A percentile compares a stretch with the other conserved stretches of the same genome.
These are phyloP conservation scores for Montipora cactus DNA, from an alignment of 64 coral and sea anemone genomes.

Conservation along the genomic window DNA sequence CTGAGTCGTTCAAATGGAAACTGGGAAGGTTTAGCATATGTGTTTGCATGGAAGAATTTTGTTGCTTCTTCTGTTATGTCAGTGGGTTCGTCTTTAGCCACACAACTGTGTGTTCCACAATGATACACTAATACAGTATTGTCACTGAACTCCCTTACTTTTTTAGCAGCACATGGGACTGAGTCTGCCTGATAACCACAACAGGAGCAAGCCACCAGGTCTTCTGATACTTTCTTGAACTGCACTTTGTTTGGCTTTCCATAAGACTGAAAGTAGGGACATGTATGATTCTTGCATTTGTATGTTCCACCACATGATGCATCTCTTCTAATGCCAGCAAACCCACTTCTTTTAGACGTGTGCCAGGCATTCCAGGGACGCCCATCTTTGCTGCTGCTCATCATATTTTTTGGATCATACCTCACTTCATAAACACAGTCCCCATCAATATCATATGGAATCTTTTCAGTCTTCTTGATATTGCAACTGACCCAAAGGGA, in stretches of 20 bases:
- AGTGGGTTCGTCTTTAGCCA: background rate
- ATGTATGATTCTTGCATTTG: slow-evolving; percentile 32
- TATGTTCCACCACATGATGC: slow-evolving; percentile 56
- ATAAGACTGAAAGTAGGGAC: slow-evolving; percentile 53
- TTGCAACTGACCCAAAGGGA: background rate
- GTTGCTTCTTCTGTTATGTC: no score
- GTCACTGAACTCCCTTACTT: slow-evolving; percentile 61
- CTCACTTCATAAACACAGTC: slow-evolving; percentile 29
- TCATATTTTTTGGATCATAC: slow-evolving; percentile 13
- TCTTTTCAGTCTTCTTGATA: slow-evolving; percentile 1
- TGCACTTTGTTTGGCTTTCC: slow-evolving; percentile 45
- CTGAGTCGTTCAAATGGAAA: background rate
- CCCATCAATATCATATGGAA: slow-evolving; percentile 66
- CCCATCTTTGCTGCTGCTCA: slow-evolving; percentile 64
- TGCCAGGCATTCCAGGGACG: slow-evolving; percentile 55
- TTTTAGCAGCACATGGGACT: slow-evolving; percentile 42
- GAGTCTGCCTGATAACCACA: slow-evolving; percentile 51
- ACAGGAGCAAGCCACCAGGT: slow-evolving; percentile 39
- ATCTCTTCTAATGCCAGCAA: slow-evolving; percentile 23
- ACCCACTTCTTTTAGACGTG: slow-evolving; percentile 23
- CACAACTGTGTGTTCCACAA: slow-evolving; percentile 55
- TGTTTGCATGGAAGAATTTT: no score
- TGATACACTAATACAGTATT: slow-evolving; percentile 54
- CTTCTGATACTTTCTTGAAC: slow-evolving; percentile 27
- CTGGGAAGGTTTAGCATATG: no score